Evolutionary conservation across 2,797 vertebrate species (phyloP).

Genomic region (Eulemur mongoz): DNA sequence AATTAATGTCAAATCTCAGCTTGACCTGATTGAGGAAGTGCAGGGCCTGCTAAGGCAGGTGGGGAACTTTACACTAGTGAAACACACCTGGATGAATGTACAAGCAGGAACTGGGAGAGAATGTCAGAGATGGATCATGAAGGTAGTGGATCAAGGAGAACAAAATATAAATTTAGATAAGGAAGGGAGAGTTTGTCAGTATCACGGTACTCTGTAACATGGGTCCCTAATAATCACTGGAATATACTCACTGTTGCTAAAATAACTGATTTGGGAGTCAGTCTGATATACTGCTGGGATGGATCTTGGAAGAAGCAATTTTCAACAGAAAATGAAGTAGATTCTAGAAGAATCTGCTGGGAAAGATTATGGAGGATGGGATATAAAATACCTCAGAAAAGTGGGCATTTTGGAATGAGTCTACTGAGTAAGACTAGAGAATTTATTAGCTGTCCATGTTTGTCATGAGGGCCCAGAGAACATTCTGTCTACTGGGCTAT

Average conservation of each 20-base stretch:
- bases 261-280: not conserved
- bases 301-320: not conserved
- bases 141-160: not conserved
- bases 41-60: not conserved
- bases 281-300: not conserved
- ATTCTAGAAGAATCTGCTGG: not conserved
- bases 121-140: not conserved
- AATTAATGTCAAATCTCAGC: not conserved
- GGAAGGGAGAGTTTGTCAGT: not conserved
- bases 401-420: not conserved
- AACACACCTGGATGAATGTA: not conserved
- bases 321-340: not conserved
- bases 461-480: not conserved
- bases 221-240: not conserved
- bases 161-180: not conserved
- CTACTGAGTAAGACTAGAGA: not conserved
- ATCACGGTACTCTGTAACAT: not conserved
- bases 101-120: not conserved
- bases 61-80: not conserved
- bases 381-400: not conserved
- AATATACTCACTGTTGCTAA: not conserved
- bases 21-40: not conserved
- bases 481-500: not conserved
- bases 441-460: not conserved
- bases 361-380: not conserved